Conservation (phyloP, 2,888 invertebrate genomes). For the Halictus ligatus region DNA sequence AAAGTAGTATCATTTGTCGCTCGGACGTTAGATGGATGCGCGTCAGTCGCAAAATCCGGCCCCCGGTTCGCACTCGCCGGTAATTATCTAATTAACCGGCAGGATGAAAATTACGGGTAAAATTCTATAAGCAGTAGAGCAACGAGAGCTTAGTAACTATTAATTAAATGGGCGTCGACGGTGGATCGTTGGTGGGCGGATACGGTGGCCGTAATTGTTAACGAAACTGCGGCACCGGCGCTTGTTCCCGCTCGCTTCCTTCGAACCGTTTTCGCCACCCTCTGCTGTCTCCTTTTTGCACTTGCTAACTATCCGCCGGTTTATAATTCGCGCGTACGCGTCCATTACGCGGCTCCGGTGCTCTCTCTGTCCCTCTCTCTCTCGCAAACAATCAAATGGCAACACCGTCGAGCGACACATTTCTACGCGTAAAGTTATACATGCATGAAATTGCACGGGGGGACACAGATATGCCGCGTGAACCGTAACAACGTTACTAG, state of each 20-base stretch:
- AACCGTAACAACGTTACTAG: constrained; percentile 17
- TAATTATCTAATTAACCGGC: constrained; percentile 56
- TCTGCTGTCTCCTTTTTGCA: neutral
- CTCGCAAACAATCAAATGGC: constrained; percentile 26
- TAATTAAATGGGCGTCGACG: constrained; percentile 76
- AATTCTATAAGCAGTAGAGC: constrained; percentile 71
- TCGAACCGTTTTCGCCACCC: neutral
- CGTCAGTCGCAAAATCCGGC: constrained; percentile 9
- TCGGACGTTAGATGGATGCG: neutral
- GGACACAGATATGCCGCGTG: constrained; percentile 30
- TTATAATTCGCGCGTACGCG: constrained; percentile 31
- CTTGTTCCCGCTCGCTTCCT: constrained; percentile 41
- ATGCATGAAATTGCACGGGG: constrained; percentile 37
- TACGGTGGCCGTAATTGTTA: constrained; percentile 69
- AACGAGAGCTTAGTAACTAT: constrained; percentile 74
- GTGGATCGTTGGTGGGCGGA: constrained; percentile 63
- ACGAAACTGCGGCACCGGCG: constrained; percentile 66
- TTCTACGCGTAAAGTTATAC: constrained; percentile 35
- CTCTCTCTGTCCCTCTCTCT: neutral
- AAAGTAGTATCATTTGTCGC: neutral
- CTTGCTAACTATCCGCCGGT: neutral
- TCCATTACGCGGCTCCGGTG: constrained; percentile 14
- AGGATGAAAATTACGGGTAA: constrained; percentile 71
- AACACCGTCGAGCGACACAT: constrained; percentile 7
- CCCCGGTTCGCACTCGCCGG: neutral